Evolutionary conservation across 1,140 invertebrate genomes (phyloP), one percentile per base, ranked within the genome.

Genomic region (Neodiprion lecontei): DNA sequence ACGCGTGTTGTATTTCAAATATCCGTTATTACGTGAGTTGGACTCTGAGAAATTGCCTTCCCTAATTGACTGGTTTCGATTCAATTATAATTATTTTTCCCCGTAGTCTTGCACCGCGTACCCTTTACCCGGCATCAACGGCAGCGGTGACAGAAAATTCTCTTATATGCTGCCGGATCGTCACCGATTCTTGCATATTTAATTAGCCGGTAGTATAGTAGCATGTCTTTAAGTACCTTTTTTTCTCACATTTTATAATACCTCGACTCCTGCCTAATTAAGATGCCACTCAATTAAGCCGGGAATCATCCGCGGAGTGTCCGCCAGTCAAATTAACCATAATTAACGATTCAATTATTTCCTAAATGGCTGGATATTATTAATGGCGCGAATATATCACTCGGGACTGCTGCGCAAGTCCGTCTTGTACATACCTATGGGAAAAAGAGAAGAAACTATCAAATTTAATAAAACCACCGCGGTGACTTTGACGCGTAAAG

Each of bases 331-430:
- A 17, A 61, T 61, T 61, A 61, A 61, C 53, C 53, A 9, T 61
- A 61, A 61, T 61, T 61, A 17, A 61, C n/a, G 53, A 17, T 61
- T 61, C 53, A 61, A 61, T 61, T 61, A 61, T 61, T 61, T 61
- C 53, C 9, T 61, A 61, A 61, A 61, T 8, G 28, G 28, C 28
- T 40, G 53, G 53, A 14, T 61, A 17, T 17, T 40, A 40, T 40
- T 40, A 40, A 40, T 40, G 1, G 28, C 28, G 28, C 28, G 28
- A 40, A 40, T 61, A 61, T 17, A 61, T 61, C 53, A 61, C 28
- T 40, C 2, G 28, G 28, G 28, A 61, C 53, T 61, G 4, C 53
- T 17, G n/a, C 53, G n/a, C n/a, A 61, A 61, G n/a, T 61, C 53
- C n/a, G 8, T 7, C 53, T 17, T 14, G 5, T 61, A 14, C 9